Base-by-base conservation (phyloP, 2,797 vertebrate species). In the Sebastes iracundus region DNA sequence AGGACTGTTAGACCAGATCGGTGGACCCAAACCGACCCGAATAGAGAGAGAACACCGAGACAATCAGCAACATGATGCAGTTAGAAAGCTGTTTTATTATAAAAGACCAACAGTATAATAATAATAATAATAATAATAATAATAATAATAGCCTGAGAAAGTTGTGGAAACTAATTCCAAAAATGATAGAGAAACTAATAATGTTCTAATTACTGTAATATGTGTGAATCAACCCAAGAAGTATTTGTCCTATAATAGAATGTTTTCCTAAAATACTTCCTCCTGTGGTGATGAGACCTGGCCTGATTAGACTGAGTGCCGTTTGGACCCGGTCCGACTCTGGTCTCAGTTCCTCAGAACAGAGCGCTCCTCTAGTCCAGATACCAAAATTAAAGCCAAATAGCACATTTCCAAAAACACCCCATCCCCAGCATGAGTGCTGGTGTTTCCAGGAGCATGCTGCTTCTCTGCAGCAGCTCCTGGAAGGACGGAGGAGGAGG, bases 1-100 rank as follows among this genome's bases (percentile, higher is more conserved):
- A 49, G 25, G 67, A 67, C 73, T 35, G 84, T 86, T 63, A 75
- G 27, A 76, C 56, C 7, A n/a, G 72, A 76, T 73, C 46, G 12
- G 10, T 46, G 3, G 0, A 55, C 59, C 52, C 30, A 35, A 74
- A 62, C 16, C 10, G 23, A 60, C 33, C 12, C 12, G 2, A 10
- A 32, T 2, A 8, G 38, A 64, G 69, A 67, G 3, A 60, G 14
- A 63, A 61, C 59, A 27, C 46, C 11, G 33, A 27, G 13, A 53
- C 77, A 18, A 46, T 46, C 12, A 55, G 52, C 66, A 53, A n/a
- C 16, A n/a, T 6, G 12, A 76, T 60, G 12, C 16, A 53, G 22
- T 56, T 72, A 60, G 8, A 35, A 55, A 68, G 25, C 20, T 2
- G 12, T 8, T 60, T 10, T 4, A 23, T 11, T 60, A 4, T 3